Evolutionary conservation across 2,888 invertebrate species (phyloP).

Genomic region (Harmothoe impar): DNA sequence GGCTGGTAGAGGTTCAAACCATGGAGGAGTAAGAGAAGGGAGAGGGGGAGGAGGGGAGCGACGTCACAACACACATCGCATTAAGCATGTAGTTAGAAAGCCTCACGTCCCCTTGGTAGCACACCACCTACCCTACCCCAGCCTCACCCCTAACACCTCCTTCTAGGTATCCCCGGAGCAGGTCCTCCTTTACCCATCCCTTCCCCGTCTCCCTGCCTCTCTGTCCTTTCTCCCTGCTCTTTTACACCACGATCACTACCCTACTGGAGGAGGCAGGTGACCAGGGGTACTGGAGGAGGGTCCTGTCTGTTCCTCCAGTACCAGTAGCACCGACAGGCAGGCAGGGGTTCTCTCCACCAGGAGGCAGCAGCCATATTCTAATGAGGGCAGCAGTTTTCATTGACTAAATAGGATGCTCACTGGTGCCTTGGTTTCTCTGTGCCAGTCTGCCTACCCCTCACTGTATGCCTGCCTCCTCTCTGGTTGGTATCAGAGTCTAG

Average conservation of each 20-base stretch:
- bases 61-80: slow-evolving; percentile 28
- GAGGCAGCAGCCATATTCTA: slow-evolving; percentile 28
- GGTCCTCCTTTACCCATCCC: no score
- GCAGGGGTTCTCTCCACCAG: neutral
- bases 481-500: no score
- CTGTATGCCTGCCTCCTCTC: neutral
- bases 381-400: slow-evolving; percentile 41
- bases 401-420: slow-evolving; percentile 38
- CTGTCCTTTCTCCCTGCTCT: neutral
- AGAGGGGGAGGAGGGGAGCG: neutral
- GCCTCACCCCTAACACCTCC: no score
- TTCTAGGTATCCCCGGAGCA: no score
- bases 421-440: neutral
- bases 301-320: neutral
- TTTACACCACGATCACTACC: no score
- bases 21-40: slow-evolving; percentile 21
- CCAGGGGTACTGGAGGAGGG: no score
- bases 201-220: neutral
- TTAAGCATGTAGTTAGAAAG: slow-evolving; percentile 11
- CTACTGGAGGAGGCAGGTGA: no score
- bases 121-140: no score
- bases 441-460: neutral
- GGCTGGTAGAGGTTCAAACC: neutral
- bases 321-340: neutral
- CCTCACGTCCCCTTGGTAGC: neutral